phyloP scores from a whole-genome alignment of 1,140 invertebrate genomes.

The Ceratina calcarata region DNA sequence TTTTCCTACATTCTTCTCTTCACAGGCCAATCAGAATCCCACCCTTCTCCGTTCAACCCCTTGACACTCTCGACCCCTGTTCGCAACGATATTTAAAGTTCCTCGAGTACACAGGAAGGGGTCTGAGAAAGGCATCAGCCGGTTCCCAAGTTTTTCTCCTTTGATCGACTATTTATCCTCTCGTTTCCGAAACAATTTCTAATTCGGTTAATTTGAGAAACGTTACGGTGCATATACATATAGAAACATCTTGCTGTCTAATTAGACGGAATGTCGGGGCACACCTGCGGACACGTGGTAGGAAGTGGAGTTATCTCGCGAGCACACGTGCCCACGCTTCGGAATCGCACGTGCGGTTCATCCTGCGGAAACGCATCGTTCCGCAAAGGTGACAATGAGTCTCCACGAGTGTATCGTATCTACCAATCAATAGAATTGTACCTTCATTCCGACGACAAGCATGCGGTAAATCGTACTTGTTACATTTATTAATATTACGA shows the following conservation, averaged over 20 bases:
- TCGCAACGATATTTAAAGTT: conserved; percentile 43
- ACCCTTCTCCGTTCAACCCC: neutral
- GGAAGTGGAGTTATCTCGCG: conserved; percentile 69
- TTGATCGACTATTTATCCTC: neutral
- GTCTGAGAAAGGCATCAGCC: conserved; percentile 27
- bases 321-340: conserved; percentile 64
- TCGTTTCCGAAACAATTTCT: neutral
- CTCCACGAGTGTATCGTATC: conserved; percentile 3
- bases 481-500: too few species aligned
- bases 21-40: neutral
- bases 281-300: conserved; percentile 76
- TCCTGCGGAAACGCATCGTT: conserved; percentile 44
- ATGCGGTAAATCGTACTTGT: too few species aligned
- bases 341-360: conserved; percentile 74
- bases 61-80: neutral
- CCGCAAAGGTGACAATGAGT: neutral
- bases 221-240: neutral
- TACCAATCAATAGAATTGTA: neutral
- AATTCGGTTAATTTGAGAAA: too few species aligned
- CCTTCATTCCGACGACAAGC: too few species aligned
- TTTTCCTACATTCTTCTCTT: neutral
- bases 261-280: conserved; percentile 16
- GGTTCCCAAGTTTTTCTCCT: neutral
- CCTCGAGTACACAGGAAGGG: conserved; percentile 11
- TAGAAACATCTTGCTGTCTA: neutral